Base-by-base conservation (phyloP, 2,797 vertebrate genomes). In the Orestias chungarensis region DNA sequence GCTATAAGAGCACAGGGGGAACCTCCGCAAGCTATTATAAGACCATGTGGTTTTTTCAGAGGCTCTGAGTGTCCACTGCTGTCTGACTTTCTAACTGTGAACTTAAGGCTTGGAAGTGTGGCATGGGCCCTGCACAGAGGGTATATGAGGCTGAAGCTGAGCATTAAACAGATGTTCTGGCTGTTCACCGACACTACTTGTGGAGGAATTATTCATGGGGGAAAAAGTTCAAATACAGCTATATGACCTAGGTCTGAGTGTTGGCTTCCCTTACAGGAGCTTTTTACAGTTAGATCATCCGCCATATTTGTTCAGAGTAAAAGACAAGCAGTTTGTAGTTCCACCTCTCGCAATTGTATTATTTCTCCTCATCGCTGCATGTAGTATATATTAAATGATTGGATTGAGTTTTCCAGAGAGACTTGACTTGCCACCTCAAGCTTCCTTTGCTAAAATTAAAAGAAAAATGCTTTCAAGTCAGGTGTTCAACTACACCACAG, bases 1-100 rank as follows among this genome's bases (percentile, higher is more conserved):
- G 90, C 84, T 87, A 89, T 88, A 89, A 87, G 79, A 82, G 84
- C 87, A 87, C 61, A 66, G 82, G 87, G n/a, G 86, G 87, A 92
- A 91, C 89, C 87, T 93, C 88, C 74, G 55, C 78, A 76, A 67
- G 66, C 86, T 90, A 92, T 90, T 88, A 87, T 84, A 88, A 88
- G 88, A 84, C 78, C 59, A 1, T 87, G 91, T 86, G 90, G 89
- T 90, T 92, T 90, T 92, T 91, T 66, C 68, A 70, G 74, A 76
- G 81, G 80, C 82, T 79, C 67, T 80, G 64, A 52, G 75, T 90
- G 90, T 92, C 90, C 88, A 79, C 75, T 89, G 86, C 86, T 71
- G 84, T 83, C 87, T 82, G 77, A 89, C 83, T 89, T 75, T 71
- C 78, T 65, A 79, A 88, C 87, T 92, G 90, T 91, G 87, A 92